Evolutionary conservation across 1,140 invertebrate species (phyloP).

Genomic region (Coelopa frigida): DNA sequence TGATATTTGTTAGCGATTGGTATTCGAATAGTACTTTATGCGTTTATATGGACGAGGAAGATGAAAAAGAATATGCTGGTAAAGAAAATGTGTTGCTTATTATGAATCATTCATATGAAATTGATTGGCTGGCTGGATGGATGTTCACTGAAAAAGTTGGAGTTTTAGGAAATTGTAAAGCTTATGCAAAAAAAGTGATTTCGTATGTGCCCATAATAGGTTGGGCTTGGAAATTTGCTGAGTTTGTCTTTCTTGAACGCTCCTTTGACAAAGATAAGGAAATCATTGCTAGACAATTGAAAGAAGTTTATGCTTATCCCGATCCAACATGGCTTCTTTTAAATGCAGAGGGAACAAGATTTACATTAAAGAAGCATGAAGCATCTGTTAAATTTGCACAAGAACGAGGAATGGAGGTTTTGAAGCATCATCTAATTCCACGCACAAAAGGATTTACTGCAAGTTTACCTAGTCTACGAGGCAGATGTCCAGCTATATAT

Average conservation of each 20-base stretch:
- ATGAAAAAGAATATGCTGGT: slow-evolving; percentile 71
- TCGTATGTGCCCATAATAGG: slow-evolving; percentile 88
- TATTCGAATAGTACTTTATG: slow-evolving; percentile 72
- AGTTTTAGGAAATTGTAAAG: slow-evolving; percentile 85
- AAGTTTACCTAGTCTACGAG: slow-evolving; percentile 63
- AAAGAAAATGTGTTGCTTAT: slow-evolving; percentile 83
- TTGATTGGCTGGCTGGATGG: slow-evolving; percentile 91
- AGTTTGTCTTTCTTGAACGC: slow-evolving; percentile 87
- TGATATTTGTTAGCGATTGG: slow-evolving; percentile 89
- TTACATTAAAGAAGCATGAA: slow-evolving; percentile 79
- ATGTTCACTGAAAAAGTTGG: slow-evolving; percentile 69
- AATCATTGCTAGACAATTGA: slow-evolving; percentile 72
- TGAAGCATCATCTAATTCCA: slow-evolving; percentile 90
- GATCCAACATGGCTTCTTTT: slow-evolving; percentile 82
- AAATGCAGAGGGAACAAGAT: slow-evolving; percentile 93
- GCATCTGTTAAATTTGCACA: slow-evolving; percentile 81
- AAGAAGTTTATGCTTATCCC: slow-evolving; percentile 76
- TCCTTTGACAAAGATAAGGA: slow-evolving; percentile 84
- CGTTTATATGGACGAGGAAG: slow-evolving; percentile 71
- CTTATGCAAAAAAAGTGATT: slow-evolving; percentile 88
- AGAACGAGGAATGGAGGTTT: slow-evolving; percentile 72
- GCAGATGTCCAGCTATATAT: slow-evolving; percentile 76
- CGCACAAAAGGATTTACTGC: slow-evolving; percentile 84
- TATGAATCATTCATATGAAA: slow-evolving; percentile 94
- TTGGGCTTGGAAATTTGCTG: slow-evolving; percentile 91